These are phyloP conservation scores for Cryptoprocta ferox DNA, from an alignment of 2,797 vertebrate genomes.

Conservation along the genomic window DNA sequence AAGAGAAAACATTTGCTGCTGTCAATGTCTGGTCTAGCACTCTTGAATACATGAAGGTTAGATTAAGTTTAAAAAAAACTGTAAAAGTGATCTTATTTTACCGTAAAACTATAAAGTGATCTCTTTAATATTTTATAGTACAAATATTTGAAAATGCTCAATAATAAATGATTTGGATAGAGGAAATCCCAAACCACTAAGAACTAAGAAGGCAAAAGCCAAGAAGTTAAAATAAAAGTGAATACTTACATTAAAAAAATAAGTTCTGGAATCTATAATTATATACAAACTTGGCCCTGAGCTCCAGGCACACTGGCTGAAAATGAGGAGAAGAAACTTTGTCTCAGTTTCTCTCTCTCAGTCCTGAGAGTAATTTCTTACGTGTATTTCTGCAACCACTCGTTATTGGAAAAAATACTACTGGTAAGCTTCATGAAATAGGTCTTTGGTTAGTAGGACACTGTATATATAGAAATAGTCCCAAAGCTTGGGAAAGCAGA, in stretches of 20 bases:
- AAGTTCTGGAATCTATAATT: neutral
- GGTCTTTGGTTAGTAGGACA: neutral
- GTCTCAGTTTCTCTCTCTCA: neutral
- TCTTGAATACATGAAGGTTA: neutral
- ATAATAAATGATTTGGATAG: neutral
- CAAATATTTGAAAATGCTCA: neutral
- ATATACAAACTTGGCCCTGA: neutral
- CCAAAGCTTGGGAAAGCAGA: neutral
- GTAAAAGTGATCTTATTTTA: neutral
- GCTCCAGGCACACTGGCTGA: neutral
- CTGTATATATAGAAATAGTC: neutral
- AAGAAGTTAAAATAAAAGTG: neutral
- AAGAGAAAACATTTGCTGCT: neutral
- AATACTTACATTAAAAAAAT: neutral
- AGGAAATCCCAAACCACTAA: neutral
- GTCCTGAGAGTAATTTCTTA: neutral
- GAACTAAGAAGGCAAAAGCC: neutral
- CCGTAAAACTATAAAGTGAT: neutral
- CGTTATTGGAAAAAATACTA: neutral
- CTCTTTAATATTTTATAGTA: neutral
- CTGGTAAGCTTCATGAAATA: neutral
- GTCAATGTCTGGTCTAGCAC: too few relatives aligned
- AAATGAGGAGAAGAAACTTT: neutral
- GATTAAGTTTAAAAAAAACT: neutral
- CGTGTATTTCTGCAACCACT: neutral